Evolutionary conservation across 2,113 vertebrate species (phyloP).

Genomic region (Physeter macrocephalus): DNA sequence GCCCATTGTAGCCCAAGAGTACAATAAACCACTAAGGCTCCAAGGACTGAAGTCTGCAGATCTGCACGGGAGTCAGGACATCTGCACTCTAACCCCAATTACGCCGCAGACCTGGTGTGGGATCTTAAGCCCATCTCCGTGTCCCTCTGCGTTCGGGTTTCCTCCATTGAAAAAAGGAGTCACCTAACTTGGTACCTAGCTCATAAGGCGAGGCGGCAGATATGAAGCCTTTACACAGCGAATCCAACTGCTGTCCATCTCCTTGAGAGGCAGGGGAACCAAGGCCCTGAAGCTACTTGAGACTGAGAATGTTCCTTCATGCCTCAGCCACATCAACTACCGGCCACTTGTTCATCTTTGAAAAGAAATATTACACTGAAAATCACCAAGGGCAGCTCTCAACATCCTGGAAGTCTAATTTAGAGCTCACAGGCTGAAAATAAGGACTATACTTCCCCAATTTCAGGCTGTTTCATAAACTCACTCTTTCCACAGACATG

Average conservation of each 20-base stretch:
- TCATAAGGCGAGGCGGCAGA: no score
- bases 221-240: background rate
- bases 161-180: background rate
- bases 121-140: background rate
- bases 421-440: background rate
- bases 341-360: background rate
- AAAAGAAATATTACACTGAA: background rate
- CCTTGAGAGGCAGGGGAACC: background rate
- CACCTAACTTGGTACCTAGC: background rate
- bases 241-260: no score
- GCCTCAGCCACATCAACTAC: background rate
- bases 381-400: background rate
- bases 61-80: accelerated
- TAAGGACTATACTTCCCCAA: accelerated
- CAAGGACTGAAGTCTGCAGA: accelerated
- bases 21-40: background rate
- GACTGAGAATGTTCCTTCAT: background rate
- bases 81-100: background rate
- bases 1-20: accelerated
- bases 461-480: background rate
- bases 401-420: background rate
- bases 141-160: background rate
- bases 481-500: background rate
- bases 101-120: background rate
- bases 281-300: background rate